Evolutionary conservation across 2,888 invertebrate genomes (phyloP).

Genomic region (Parnassius glacialis): DNA sequence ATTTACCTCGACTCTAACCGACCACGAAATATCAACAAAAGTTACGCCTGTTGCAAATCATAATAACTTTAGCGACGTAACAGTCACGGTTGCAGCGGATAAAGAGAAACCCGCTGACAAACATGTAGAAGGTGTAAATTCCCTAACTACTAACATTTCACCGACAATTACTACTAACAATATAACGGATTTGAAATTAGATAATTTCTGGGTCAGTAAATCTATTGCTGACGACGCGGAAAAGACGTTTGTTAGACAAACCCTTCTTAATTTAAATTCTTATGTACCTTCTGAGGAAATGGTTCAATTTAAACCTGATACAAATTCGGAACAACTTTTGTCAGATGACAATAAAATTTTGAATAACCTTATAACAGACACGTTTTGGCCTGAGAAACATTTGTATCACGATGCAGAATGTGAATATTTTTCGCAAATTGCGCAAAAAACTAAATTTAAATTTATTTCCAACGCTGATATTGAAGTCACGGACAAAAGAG

Average conservation of each 20-base stretch:
- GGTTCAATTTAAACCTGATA: constrained; percentile 27
- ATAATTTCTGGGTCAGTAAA: constrained; percentile 83
- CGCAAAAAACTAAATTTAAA: constrained; percentile 61
- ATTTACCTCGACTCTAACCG: constrained; percentile 21
- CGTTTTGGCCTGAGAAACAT: constrained; percentile 83
- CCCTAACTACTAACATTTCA: constrained; percentile 49
- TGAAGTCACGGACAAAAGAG: constrained; percentile 71
- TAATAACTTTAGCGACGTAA: neutral
- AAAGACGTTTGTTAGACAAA: constrained; percentile 46
- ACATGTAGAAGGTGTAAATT: constrained; percentile 22
- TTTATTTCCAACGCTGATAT: constrained; percentile 43
- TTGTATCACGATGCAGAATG: constrained; percentile 85
- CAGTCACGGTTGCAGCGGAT: neutral
- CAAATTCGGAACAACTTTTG: constrained; percentile 18
- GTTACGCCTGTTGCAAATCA: constrained; percentile 3
- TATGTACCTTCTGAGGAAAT: constrained; percentile 8
- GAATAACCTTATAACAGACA: constrained; percentile 63
- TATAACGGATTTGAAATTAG: constrained; percentile 62
- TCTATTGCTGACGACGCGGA: constrained; percentile 82
- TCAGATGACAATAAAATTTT: constrained; percentile 40
- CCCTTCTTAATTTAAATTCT: constrained; percentile 34
- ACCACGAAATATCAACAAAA: constrained; percentile 19
- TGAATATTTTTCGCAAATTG: constrained; percentile 78
- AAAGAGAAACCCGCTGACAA: neutral
- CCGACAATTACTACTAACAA: constrained; percentile 51